A percentile compares a stretch with the other conserved stretches of the same genome.
Conservation (phyloP, 2,888 invertebrate species). For the Pyrgus malvae region DNA sequence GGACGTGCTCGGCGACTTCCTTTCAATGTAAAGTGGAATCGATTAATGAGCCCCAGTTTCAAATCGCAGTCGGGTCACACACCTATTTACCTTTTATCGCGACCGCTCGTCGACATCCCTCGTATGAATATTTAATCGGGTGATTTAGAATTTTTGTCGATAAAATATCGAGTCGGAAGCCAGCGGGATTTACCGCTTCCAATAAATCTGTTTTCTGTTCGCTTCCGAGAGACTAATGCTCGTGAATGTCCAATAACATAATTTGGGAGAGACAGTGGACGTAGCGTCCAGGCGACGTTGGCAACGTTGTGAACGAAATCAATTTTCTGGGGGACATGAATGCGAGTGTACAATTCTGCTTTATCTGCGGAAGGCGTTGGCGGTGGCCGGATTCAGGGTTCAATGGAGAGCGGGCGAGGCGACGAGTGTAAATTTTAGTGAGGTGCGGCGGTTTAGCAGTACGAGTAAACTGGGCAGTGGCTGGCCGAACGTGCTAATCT, state of each 20-base stretch:
- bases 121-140: conserved; percentile 14
- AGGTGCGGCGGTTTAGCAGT: conserved; percentile 46
- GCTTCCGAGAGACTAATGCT: conserved; percentile 42
- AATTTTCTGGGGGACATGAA: conserved; percentile 48
- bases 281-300: conserved; percentile 38
- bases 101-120: conserved; percentile 16
- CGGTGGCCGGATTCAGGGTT: conserved; percentile 48
- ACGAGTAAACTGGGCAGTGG: conserved; percentile 51
- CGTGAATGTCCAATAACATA: conserved; percentile 56
- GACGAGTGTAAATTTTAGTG: conserved; percentile 59
- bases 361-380: conserved; percentile 44
- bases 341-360: conserved; percentile 58
- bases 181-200: conserved; percentile 12
- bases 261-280: conserved; percentile 61
- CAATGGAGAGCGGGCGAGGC: conserved; percentile 56
- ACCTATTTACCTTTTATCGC: conserved; percentile 25
- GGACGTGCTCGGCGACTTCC: conserved; percentile 51
- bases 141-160: conserved; percentile 13
- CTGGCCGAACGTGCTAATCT: conserved; percentile 64
- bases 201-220: conserved; percentile 28
- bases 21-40: conserved; percentile 54
- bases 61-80: conserved; percentile 45
- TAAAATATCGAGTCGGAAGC: conserved; percentile 8
- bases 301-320: conserved; percentile 37
- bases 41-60: conserved; percentile 56